Conservation (phyloP, 1,140 invertebrate species). For the Apocrypta bakeri region DNA sequence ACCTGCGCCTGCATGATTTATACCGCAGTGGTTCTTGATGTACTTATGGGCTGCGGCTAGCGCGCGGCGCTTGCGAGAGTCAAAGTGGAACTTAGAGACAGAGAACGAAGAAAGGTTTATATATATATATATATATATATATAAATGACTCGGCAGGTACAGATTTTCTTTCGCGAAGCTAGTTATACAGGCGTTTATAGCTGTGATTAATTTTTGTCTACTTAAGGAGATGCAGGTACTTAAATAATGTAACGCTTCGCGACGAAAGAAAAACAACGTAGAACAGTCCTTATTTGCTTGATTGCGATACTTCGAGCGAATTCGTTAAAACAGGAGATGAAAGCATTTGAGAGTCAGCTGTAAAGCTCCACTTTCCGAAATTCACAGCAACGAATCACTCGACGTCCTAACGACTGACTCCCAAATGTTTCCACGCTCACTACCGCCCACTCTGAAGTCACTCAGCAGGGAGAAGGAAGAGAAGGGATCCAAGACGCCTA, state of each 20-base stretch:
- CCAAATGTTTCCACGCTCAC: background rate
- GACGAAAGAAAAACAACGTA: too few species aligned
- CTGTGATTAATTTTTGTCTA: too few species aligned
- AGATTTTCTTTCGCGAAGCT: too few species aligned
- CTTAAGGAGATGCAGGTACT: too few species aligned
- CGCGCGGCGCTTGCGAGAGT: background rate
- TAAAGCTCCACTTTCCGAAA: background rate
- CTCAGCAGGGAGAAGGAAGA: background rate
- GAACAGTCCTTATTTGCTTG: too few species aligned
- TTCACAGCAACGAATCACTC: background rate
- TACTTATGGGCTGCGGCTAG: background rate
- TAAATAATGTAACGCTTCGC: too few species aligned
- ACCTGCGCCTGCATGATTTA: slow-evolving; percentile 1
- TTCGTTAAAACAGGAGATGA: background rate
- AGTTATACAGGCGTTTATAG: too few species aligned
- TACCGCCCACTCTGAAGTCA: background rate
- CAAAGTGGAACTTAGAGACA: too few species aligned
- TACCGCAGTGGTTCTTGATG: background rate
- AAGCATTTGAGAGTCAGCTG: background rate
- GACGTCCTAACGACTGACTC: background rate
- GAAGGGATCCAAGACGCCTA: background rate
- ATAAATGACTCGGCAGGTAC: too few species aligned
- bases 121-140: too few species aligned
- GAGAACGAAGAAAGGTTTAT: too few species aligned
- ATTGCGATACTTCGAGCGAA: background rate